These are phyloP conservation scores for Phymorhynchus buccinoides DNA, from an alignment of 1,140 invertebrate species.

Conservation along the genomic window DNA sequence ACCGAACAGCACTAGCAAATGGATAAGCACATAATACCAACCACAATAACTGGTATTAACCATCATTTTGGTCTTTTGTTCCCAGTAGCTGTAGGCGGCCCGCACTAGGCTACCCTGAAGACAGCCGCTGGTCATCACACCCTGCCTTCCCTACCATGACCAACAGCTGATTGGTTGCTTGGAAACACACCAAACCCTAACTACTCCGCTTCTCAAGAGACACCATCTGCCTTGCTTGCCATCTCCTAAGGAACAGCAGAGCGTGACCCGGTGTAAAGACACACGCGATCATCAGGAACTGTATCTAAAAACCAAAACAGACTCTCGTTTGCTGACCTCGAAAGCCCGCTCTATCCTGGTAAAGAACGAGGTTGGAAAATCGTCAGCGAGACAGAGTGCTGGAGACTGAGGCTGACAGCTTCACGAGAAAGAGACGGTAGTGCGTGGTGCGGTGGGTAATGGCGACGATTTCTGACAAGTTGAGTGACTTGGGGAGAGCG, in stretches of 20 bases:
- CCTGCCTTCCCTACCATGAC: not conserved
- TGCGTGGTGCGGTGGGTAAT: not conserved
- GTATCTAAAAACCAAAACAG: too few species aligned
- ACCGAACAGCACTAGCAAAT: too few species aligned
- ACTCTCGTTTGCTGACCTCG: not conserved
- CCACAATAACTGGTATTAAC: too few species aligned
- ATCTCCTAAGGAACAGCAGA: not conserved
- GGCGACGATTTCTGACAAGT: not conserved
- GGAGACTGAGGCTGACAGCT: not conserved
- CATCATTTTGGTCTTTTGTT: not conserved
- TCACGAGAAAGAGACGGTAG: not conserved
- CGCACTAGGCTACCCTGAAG: not conserved
- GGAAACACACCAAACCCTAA: not conserved
- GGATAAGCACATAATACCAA: too few species aligned
- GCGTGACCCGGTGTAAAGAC: not conserved
- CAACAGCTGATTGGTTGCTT: not conserved
- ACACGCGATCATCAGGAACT: not conserved
- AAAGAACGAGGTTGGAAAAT: not conserved
- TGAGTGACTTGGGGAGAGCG: not conserved
- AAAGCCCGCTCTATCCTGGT: not conserved
- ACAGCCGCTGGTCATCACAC: not conserved
- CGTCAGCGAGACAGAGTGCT: not conserved
- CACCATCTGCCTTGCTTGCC: not conserved
- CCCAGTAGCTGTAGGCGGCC: not conserved
- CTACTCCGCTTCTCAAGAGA: not conserved